phyloP scores from a whole-genome alignment of 2,113 vertebrate species.

The Caretta caretta region DNA sequence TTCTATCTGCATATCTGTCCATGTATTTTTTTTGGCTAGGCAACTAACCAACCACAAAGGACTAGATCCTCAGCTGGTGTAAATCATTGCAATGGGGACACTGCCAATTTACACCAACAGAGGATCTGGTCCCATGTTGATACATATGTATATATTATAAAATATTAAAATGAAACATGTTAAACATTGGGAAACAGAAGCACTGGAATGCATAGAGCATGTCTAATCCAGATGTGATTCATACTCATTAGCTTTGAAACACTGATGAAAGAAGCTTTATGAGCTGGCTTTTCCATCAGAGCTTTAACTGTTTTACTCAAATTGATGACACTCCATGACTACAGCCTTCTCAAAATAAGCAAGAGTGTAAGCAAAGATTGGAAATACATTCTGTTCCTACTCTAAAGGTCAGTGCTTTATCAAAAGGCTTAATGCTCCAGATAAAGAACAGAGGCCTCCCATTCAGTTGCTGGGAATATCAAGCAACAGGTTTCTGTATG shows the following conservation, averaged over 20 bases:
- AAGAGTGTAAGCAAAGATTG: neutral
- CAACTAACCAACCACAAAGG: neutral
- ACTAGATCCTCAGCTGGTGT: neutral
- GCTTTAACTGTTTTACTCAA: neutral
- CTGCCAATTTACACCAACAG: neutral
- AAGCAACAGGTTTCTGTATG: neutral
- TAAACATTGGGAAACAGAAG: neutral
- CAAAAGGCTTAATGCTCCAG: neutral
- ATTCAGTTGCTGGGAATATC: neutral
- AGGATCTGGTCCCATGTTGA: neutral
- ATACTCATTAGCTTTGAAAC: constrained; percentile 47
- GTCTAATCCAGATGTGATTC: constrained; percentile 47
- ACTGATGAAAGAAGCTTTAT: constrained; percentile 65
- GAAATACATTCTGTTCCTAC: neutral
- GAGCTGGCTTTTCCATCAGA: constrained; percentile 61
- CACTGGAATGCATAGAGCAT: constrained; percentile 16
- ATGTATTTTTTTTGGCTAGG: accelerated
- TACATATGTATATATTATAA: neutral
- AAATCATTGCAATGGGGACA: accelerated
- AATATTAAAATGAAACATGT: neutral
- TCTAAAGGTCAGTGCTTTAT: constrained; percentile 50
- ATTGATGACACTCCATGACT: neutral
- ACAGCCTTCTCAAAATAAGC: neutral
- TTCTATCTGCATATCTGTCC: neutral
- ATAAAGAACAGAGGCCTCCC: neutral